Evolutionary conservation across 2,888 invertebrate species (phyloP).

Genomic region (Tachystola acroxantha): DNA sequence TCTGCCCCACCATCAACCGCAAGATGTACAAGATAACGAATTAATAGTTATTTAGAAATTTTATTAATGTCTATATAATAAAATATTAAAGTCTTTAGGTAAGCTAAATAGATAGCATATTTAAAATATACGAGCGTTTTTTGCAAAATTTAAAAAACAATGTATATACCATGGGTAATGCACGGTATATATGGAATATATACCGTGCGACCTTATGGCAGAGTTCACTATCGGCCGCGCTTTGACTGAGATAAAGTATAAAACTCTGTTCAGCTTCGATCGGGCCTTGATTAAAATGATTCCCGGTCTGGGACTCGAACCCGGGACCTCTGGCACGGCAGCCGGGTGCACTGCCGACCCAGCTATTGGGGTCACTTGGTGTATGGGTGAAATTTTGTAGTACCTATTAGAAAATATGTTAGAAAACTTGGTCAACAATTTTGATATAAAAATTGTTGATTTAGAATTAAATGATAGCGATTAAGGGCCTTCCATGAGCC

Average conservation of each 20-base stretch:
- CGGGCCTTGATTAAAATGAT: conserved; percentile 4
- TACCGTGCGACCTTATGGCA: conserved; percentile 11
- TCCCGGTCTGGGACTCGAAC: conserved; percentile 10
- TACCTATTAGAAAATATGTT: too few species aligned
- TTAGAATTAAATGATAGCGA: too few species aligned
- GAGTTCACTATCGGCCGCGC: conserved; percentile 9
- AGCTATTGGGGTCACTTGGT: background rate
- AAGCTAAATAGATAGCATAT: too few species aligned
- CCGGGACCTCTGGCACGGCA: background rate
- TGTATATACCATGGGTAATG: conserved; percentile 13
- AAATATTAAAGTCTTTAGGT: too few species aligned
- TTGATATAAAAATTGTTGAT: too few species aligned
- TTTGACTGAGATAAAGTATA: conserved; percentile 8
- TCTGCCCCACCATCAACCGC: too few species aligned
- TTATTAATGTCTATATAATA: too few species aligned
- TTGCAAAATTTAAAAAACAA: background rate
- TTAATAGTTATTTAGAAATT: too few species aligned
- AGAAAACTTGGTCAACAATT: too few species aligned
- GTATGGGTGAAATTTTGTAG: background rate
- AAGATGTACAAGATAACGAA: too few species aligned
- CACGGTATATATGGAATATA: background rate
- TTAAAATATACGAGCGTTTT: too few species aligned
- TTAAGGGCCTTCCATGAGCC: too few species aligned
- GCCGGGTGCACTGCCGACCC: background rate
- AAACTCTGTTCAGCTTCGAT: conserved; percentile 9